Conservation (phyloP, 2,888 invertebrate species). For the Stomorhina lunata region DNA sequence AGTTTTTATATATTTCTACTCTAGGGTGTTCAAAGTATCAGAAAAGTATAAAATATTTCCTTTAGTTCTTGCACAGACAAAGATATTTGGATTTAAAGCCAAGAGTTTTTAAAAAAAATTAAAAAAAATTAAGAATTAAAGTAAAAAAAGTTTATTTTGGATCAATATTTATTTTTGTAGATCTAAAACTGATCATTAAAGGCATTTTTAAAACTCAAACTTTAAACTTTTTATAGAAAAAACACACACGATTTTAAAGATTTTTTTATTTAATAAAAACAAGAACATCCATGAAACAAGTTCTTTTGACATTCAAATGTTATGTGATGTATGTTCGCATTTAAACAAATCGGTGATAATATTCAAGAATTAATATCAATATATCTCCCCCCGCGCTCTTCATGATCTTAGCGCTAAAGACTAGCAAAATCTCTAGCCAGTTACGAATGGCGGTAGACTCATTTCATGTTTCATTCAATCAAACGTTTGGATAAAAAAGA, state of each 20-base stretch:
- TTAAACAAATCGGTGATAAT: slow-evolving; percentile 61
- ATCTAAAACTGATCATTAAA: too few relatives aligned
- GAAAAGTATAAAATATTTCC: too few relatives aligned
- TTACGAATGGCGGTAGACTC: slow-evolving; percentile 58
- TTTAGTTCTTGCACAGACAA: too few relatives aligned
- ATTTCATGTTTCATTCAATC: slow-evolving; percentile 66
- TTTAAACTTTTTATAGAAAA: background rate
- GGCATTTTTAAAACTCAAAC: too few relatives aligned
- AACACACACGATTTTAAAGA: background rate
- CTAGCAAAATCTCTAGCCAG: slow-evolving; percentile 5
- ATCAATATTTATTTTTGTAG: too few relatives aligned
- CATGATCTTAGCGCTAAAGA: background rate
- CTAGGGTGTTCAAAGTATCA: too few relatives aligned
- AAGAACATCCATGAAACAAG: background rate
- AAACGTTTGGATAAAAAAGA: slow-evolving; percentile 58
- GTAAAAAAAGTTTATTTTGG: too few relatives aligned
- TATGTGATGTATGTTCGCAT: slow-evolving; percentile 51
- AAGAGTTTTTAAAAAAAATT: too few relatives aligned
- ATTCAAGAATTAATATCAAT: slow-evolving; percentile 60
- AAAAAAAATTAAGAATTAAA: too few relatives aligned
- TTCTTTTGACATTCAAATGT: background rate
- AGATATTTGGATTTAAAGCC: too few relatives aligned
- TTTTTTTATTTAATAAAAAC: background rate
- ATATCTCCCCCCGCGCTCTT: background rate
- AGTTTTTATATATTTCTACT: too few relatives aligned